Evolutionary conservation across 2,888 invertebrate genomes (phyloP), one percentile per base, ranked within the genome.

Genomic region (Thymelicus acteon): DNA sequence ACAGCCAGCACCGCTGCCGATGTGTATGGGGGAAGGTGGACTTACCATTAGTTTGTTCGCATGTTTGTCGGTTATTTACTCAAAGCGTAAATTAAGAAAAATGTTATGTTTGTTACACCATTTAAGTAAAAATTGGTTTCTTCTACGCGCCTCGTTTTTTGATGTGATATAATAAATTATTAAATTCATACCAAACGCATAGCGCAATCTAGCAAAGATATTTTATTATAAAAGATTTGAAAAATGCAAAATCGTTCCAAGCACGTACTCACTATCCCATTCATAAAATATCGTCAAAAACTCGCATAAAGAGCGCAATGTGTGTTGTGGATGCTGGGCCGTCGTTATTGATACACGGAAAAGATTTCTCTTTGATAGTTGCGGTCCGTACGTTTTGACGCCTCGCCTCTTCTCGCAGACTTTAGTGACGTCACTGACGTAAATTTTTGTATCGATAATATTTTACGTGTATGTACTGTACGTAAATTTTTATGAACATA

Each of bases 321-420:
- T 86, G 90, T 89, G 89, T 87, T 83, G 88, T 85, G 85, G 86
- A 81, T 85, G 85, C 81, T 85, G 85, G 87, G 81, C 85, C 80
- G 81, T 76, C 87, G 88, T 91, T 94, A 93, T 92, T 92, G 93
- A 90, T 92, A 94, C 94, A 94, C 91, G 94, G 93, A 94, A 94
- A 94, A 93, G 93, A 94, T 94, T 93, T 94, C 93, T 92, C 92
- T 93, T 94, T 94, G 93, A 94, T 94, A 93, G 94, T 94, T 89
- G 92, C 84, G 92, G 90, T 88, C 85, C 83, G 84, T 90, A 85
- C 88, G 89, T 87, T 91, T 90, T 89, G 91, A 91, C 89, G 92
- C 89, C 87, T 89, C 61, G 61, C 65, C 60, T 64, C 39, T 58
- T 49, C 44, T 49, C 13, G 24, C 76, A 77, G 75, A 61, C 24